Evolutionary conservation across 2,113 vertebrate genomes (phyloP).

Genomic region (Pelecanus crispus): DNA sequence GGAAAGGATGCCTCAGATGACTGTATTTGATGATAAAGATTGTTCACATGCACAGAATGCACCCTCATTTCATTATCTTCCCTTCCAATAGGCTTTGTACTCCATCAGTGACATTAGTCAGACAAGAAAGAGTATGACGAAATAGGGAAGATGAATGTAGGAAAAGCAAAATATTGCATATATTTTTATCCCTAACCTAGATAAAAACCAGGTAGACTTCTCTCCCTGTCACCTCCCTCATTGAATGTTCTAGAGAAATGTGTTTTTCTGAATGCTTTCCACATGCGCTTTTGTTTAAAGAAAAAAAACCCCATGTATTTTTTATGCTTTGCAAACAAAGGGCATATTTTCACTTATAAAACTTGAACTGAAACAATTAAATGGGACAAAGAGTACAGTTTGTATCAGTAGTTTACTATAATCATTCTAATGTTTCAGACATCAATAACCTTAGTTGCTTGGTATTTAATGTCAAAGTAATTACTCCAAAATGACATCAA

Average conservation of each 20-base stretch:
- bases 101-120: not conserved
- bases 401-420: not conserved
- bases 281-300: not conserved
- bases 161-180: not conserved
- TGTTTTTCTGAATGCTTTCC: not conserved
- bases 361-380: slow-evolving; percentile 7
- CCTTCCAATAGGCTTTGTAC: not conserved
- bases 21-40: not conserved
- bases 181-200: not conserved
- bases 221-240: not conserved
- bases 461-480: slow-evolving; percentile 32
- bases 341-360: not conserved
- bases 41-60: not conserved
- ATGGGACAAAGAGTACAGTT: not conserved
- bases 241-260: not conserved
- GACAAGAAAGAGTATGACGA: accelerated
- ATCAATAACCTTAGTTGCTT: not conserved
- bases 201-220: not conserved
- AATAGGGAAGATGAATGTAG: not conserved
- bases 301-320: not conserved
- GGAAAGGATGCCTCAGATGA: not conserved
- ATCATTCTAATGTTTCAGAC: not conserved
- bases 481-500: slow-evolving; percentile 15
- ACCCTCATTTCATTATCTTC: not conserved
- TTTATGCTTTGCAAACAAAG: slow-evolving; percentile 1